Base-by-base conservation (phyloP, 2,888 invertebrate genomes). In the Alsophila aescularia region DNA sequence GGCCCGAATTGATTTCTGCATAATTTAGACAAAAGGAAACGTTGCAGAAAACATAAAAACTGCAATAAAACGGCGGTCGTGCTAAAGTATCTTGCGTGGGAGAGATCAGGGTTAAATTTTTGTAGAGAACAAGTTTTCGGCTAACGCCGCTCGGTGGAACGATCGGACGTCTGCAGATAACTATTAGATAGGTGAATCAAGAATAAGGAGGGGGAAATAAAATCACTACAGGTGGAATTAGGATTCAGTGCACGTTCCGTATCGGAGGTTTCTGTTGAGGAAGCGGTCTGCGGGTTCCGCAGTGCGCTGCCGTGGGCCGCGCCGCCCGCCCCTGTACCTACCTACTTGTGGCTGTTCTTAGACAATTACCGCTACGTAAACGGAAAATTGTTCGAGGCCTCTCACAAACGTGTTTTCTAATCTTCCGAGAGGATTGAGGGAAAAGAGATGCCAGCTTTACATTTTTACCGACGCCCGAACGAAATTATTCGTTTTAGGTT, bases 351-450 rank as follows among this genome's bases (percentile, higher is more conserved):
- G 83, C 85, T 85, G 81, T 79, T 83, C 81, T 84, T 79, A 87
- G 85, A 88, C 87, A 90, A 90, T 89, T 89, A 89, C 88, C 80
- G 82, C 86, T 81, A 84, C 85, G 86, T 86, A 87, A 88, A 85
- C 88, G 86, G 87, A 89, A 88, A 89, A 89, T 83, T 82, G 85
- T 83, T 84, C 81, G 73, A 79, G 79, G 85, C 77, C 82, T 83
- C 78, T 83, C 75, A 75, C 75, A 82, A 82, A 86, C 85, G 83
- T 87, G 86, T 86, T 89, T 84, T 85, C 87, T 87, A 86, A 89
- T 89, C 86, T 87, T 80, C 72, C 62, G 60, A 70, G 73, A 81
- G 73, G 70, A 69, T 49, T 74, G 77, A 79, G 75, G 70, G 72
- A 70, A 74, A 75, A 77, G 66, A 65, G 73, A 77, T 72, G 72